Percentiles rank a stretch among this genome's conserved stretches.
Evolutionary conservation across 1,140 invertebrate genomes (phyloP).

Genomic region (Orius insidiosus): DNA sequence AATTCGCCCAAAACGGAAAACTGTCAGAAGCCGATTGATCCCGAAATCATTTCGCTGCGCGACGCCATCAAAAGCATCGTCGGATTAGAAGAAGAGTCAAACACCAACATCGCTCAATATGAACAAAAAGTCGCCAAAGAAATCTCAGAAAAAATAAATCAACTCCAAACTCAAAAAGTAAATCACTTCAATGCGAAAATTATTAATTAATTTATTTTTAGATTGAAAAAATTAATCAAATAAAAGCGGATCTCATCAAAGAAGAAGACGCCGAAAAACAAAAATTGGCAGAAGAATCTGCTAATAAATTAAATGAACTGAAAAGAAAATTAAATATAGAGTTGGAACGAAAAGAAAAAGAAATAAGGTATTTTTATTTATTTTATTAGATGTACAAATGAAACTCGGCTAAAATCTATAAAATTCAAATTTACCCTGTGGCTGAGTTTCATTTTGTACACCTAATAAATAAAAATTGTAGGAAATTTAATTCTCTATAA

Average conservation of each 20-base stretch:
- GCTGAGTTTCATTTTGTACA: no score
- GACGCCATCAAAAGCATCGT: no score
- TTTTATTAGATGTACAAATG: no score
- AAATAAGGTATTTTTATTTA: constrained; percentile 15
- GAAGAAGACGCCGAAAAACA: constrained; percentile 6
- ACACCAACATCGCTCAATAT: not conserved
- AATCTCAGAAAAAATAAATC: constrained; percentile 9
- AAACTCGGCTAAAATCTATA: no score
- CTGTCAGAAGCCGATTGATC: no score
- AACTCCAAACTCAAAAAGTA: constrained; percentile 7
- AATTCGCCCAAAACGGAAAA: no score
- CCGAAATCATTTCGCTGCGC: no score
- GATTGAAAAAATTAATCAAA: constrained; percentile 1
- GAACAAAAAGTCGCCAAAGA: constrained; percentile 3
- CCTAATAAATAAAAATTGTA: no score
- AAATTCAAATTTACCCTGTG: no score
- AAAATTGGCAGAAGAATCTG: constrained; percentile 12
- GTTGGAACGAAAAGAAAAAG: constrained; percentile 13
- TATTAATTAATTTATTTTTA: not conserved
- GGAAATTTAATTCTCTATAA: no score
- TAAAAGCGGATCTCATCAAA: not conserved
- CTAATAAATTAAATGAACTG: constrained; percentile 14
- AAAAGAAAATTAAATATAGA: constrained; percentile 13
- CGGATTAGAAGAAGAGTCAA: constrained; percentile 1
- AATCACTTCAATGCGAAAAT: no score